A percentile compares a stretch with the other conserved stretches of the same genome.
Evolutionary conservation across 2,888 invertebrate species (phyloP).

Genomic region (Idaea dimidiata): DNA sequence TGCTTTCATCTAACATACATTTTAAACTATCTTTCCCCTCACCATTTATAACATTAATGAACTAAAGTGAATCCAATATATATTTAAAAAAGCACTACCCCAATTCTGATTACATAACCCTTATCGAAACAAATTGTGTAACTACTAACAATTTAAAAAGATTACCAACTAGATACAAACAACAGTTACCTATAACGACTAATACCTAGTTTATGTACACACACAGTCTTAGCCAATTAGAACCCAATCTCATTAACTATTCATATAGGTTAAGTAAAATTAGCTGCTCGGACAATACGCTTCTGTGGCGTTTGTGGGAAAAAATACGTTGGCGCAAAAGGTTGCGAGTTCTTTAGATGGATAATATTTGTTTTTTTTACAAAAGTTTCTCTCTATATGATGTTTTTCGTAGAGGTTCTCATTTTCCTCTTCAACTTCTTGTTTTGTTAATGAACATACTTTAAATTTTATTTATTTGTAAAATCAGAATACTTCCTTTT

Average conservation of each 20-base stretch:
- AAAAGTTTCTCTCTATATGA: neutral
- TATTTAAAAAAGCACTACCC: too few species aligned
- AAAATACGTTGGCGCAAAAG: neutral
- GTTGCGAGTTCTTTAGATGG: neutral
- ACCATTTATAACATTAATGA: too few species aligned
- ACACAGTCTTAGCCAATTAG: neutral
- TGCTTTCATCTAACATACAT: too few species aligned
- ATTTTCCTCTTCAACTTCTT: too few species aligned
- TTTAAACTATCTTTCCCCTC: too few species aligned
- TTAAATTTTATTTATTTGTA: too few species aligned
- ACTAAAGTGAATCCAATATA: too few species aligned
- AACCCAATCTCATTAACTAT: neutral
- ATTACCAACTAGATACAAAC: neutral
- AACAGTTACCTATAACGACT: too few species aligned
- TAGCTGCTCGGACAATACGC: neutral
- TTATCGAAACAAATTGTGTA: neutral
- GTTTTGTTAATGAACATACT: too few species aligned
- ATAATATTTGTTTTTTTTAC: neutral
- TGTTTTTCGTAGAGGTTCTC: too few species aligned
- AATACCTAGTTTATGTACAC: too few species aligned
- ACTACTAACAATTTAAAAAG: neutral
- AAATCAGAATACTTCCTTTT: too few species aligned
- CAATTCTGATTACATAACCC: neutral
- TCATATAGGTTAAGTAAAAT: conserved; percentile 1
- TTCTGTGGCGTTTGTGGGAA: neutral